Conservation (phyloP, 37 sponge, comb jelly and placozoan genomes). For the Halichondria panicea region DNA sequence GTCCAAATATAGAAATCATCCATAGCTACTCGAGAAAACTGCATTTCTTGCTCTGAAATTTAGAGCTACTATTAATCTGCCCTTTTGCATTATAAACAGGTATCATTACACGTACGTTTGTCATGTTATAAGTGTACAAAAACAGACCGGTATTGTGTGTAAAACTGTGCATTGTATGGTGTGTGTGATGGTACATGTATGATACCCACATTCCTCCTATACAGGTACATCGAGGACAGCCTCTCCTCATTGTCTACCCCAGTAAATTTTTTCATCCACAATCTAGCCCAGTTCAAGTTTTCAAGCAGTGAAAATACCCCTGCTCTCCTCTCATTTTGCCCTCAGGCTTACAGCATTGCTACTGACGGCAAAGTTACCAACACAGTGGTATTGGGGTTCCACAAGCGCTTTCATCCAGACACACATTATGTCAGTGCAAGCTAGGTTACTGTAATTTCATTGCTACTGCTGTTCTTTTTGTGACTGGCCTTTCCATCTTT, state of each 20-base stretch:
- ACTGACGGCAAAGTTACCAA: slow-evolving; percentile 59
- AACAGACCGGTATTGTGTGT: no score
- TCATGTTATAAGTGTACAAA: no score
- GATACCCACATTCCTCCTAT: background rate
- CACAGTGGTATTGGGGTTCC: slow-evolving; percentile 53
- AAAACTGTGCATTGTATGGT: no score
- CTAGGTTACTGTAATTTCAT: background rate
- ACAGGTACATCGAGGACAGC: slow-evolving; percentile 78
- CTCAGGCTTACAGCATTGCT: slow-evolving; percentile 47
- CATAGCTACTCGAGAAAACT: no score
- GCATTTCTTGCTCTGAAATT: no score
- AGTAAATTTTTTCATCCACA: slow-evolving; percentile 94
- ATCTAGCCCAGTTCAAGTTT: slow-evolving; percentile 81
- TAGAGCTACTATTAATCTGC: no score
- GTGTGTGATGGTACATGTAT: slow-evolving; percentile 6
- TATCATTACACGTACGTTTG: no score
- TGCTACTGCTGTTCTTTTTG: background rate
- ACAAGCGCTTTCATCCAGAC: slow-evolving; percentile 75
- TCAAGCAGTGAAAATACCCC: slow-evolving; percentile 8
- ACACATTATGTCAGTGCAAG: slow-evolving; percentile 60
- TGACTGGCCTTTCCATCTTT: no score
- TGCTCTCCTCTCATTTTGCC: slow-evolving; percentile 49
- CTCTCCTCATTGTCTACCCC: slow-evolving; percentile 72
- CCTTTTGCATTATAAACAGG: no score
- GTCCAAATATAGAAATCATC: no score